Evolutionary conservation across 2,113 vertebrate species (phyloP), one percentile per base, ranked within the genome.

Genomic region (Halcyon malimbica): DNA sequence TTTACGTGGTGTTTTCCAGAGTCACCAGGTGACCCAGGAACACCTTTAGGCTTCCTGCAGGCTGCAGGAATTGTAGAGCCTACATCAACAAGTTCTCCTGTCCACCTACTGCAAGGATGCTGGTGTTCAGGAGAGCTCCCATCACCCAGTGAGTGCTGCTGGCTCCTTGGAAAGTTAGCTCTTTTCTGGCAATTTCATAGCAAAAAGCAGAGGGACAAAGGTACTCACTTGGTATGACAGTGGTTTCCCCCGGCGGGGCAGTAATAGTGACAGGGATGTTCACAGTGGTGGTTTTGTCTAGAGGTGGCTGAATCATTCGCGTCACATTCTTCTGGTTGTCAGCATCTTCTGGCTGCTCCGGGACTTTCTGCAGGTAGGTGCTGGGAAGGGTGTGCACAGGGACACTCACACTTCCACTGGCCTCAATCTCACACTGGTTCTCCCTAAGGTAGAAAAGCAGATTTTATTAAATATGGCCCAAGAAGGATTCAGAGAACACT

Each of bases 301-400:
- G 94, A 10, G 97, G 94, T 10, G 98, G 91, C 63, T 98, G 98
- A 16, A 98, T 98, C 82, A 99, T 99, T 53, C 98, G 97, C 4
- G 97, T 98, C 60, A 99, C 98, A 0, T 99, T 99, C 75, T 97
- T 98, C 98, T 99, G 99, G 95, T 99, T 99, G 96, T 99, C 99
- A 0, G 99, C 98, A 26, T 99, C 99, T 95, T 99, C 99, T 0
- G 98, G 98, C 86, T 98, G 98, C 62, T 99, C 98, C 0, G 98
- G 96, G 23, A 98, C 97, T 95, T 98, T 99, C 91, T 97, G 98
- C 16, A 97, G 97, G 23, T 96, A 98, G 4, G 98, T 97, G 89
- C 97, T 98, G 88, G 98, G 98, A 91, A 98, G 97, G 16, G 98
- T 83, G 29, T 97, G 98, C 64, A 95, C 90, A 0, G 97, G 97